phyloP scores from a whole-genome alignment of 2,888 invertebrate species.

The Eilema depressum region DNA sequence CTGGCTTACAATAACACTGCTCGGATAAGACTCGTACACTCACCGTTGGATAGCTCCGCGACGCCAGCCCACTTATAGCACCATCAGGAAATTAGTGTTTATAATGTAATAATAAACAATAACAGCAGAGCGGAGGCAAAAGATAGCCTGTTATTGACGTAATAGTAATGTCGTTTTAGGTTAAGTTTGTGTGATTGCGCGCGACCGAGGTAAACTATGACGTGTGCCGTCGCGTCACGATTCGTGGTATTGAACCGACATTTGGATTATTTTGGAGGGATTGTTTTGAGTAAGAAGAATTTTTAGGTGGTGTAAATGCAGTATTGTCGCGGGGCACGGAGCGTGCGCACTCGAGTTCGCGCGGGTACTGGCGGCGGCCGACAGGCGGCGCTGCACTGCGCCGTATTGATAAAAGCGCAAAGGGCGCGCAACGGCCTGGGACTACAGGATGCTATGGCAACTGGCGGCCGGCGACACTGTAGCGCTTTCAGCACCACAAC shows the following conservation, averaged over 20 bases:
- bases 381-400: conserved; percentile 73
- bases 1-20: conserved; percentile 55
- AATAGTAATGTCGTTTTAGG: conserved; percentile 60
- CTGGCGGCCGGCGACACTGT: conserved; percentile 35
- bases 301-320: conserved; percentile 71
- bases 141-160: conserved; percentile 66
- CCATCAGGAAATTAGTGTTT: conserved; percentile 61
- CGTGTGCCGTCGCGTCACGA: conserved; percentile 47
- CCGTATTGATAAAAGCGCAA: conserved; percentile 83
- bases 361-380: conserved; percentile 72
- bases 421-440: conserved; percentile 67
- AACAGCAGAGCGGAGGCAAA: conserved; percentile 59
- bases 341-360: conserved; percentile 79
- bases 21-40: conserved; percentile 58
- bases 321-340: conserved; percentile 74
- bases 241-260: conserved; percentile 51
- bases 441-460: conserved; percentile 56
- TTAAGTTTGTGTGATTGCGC: conserved; percentile 56
- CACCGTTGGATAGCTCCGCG: conserved; percentile 68
- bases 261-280: conserved; percentile 64
- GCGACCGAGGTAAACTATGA: conserved; percentile 40
- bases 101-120: conserved; percentile 67
- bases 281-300: conserved; percentile 71
- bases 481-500: conserved; percentile 73
- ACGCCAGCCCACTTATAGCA: conserved; percentile 55